Evolutionary conservation across 2,797 vertebrate species (phyloP).

Genomic region (Tympanoctomys barrerae): DNA sequence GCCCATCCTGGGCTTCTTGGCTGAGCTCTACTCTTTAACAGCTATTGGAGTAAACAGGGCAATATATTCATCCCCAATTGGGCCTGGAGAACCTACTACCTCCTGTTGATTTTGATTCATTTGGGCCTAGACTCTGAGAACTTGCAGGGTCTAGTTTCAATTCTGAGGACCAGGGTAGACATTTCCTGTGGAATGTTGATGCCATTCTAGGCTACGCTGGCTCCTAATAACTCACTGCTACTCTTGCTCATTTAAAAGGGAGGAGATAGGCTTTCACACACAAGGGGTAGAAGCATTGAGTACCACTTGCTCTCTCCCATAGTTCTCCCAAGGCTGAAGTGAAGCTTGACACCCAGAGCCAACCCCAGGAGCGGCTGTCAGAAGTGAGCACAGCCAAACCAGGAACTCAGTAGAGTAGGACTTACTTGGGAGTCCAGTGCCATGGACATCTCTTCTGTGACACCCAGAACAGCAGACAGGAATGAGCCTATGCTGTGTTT

Average conservation of each 20-base stretch:
- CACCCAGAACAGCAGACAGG: background rate
- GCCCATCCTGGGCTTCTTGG: background rate
- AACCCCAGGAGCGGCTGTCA: background rate
- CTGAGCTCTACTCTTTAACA: background rate
- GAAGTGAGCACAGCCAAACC: background rate
- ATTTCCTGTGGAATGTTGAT: background rate
- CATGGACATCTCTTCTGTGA: background rate
- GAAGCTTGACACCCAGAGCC: background rate
- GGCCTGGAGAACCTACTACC: too few relatives aligned
- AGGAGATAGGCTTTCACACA: background rate
- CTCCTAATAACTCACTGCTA: background rate
- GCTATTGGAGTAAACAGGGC: background rate
- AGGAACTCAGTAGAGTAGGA: background rate
- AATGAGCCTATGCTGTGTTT: too few relatives aligned
- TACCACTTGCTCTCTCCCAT: fast-evolving
- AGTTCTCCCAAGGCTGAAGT: background rate
- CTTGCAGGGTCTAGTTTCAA: background rate
- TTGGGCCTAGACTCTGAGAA: background rate
- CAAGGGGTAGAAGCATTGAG: background rate
- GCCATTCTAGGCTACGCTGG: background rate
- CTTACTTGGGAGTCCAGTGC: too few relatives aligned
- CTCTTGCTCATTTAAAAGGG: background rate
- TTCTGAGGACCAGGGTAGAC: too few relatives aligned
- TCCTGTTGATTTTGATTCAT: background rate
- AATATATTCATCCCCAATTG: background rate